These are phyloP conservation scores for Fringilla coelebs DNA, from an alignment of 2,797 vertebrate species.

Conservation along the genomic window DNA sequence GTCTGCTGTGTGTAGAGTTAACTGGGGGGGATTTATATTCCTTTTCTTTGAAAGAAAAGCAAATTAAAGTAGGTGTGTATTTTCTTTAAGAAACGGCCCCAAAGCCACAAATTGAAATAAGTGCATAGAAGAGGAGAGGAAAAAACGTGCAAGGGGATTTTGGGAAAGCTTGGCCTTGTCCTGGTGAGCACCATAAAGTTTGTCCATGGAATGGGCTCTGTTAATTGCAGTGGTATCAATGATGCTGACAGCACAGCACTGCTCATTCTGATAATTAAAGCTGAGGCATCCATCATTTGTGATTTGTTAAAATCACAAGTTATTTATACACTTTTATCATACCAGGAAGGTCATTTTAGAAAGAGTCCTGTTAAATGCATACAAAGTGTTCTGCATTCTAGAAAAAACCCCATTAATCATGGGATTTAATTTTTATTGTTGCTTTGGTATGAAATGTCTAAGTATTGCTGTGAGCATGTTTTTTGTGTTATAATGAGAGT, in stretches of 20 bases:
- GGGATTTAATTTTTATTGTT: not conserved
- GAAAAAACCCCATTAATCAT: not conserved
- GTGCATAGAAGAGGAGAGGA: not conserved
- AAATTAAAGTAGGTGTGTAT: not conserved
- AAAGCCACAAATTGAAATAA: not conserved
- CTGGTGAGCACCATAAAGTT: not conserved
- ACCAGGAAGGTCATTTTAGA: not conserved
- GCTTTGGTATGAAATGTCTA: not conserved
- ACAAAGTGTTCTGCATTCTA: not conserved
- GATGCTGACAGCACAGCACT: not conserved
- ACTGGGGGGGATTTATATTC: not conserved
- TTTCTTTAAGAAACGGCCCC: not conserved
- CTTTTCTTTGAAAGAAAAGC: not conserved
- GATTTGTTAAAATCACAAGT: not conserved
- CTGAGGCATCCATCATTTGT: not conserved
- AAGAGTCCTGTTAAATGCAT: not conserved
- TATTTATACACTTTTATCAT: not conserved
- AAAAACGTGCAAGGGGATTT: not conserved
- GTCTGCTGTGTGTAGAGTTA: not conserved
- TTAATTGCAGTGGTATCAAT: not conserved
- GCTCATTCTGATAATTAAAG: not conserved
- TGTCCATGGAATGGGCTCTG: not conserved
- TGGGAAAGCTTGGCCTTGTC: not conserved
- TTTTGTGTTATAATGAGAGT: not conserved
- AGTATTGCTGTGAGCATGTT: not conserved